Evolutionary conservation across 2,113 vertebrate genomes (phyloP).

Genomic region (Pangasianodon gigas): DNA sequence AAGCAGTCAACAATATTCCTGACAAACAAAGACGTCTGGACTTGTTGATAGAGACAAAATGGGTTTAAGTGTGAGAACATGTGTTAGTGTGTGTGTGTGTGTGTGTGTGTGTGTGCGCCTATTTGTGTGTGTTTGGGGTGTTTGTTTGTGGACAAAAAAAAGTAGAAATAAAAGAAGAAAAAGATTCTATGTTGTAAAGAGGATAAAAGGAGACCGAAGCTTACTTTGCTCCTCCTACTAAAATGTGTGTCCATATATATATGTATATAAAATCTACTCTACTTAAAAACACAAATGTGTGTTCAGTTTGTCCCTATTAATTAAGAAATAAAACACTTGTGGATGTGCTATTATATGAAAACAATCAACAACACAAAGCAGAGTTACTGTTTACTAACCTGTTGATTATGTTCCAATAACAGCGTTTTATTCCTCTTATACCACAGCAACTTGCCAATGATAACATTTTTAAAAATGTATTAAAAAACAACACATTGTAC

Average conservation of each 20-base stretch:
- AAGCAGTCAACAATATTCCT: slow-evolving; percentile 62
- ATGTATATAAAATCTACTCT: no score
- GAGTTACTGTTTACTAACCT: no score
- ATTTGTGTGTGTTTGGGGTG: no score
- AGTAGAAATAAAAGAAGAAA: background rate
- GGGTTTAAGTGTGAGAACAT: slow-evolving; percentile 40
- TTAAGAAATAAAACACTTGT: background rate
- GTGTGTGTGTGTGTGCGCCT: background rate
- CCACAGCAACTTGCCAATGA: background rate
- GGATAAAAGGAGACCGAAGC: background rate
- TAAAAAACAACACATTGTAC: background rate
- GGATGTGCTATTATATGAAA: background rate
- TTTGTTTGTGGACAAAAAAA: background rate
- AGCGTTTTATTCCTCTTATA: background rate
- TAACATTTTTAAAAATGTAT: background rate
- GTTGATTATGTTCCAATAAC: background rate
- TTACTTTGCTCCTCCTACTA: background rate
- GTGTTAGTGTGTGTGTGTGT: slow-evolving; percentile 8
- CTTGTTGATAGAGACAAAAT: slow-evolving; percentile 47
- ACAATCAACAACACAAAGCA: background rate
- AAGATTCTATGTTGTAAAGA: background rate
- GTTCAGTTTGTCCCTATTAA: background rate
- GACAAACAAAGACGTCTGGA: slow-evolving; percentile 66
- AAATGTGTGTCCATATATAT: background rate
- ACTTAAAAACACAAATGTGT: background rate